Conservation (phyloP, 1,140 invertebrate genomes). For the Bombyx mandarina region DNA sequence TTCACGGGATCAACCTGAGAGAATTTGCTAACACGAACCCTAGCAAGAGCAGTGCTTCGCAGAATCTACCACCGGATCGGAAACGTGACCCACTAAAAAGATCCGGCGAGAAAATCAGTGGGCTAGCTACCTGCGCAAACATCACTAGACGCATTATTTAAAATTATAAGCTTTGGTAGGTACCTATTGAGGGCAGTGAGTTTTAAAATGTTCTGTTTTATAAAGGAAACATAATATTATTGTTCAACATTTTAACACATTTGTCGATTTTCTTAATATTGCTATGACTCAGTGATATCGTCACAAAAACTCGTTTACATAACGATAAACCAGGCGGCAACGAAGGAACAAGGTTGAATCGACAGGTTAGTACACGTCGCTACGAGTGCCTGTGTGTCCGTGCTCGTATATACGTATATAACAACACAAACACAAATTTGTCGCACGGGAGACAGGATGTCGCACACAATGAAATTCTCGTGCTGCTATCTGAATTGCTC, state of each 20-base stretch:
- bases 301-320: constrained; percentile 32
- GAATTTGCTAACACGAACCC: no score
- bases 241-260: constrained; percentile 8
- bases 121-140: no score
- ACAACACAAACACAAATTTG: constrained; percentile 6
- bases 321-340: constrained; percentile 33
- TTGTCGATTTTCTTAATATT: constrained; percentile 3
- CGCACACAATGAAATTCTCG: constrained; percentile 14
- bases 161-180: no score
- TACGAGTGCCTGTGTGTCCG: constrained; percentile 11
- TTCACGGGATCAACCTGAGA: no score
- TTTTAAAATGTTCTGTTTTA: no score
- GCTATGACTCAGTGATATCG: constrained; percentile 27
- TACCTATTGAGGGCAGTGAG: no score
- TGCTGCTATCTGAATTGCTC: constrained; percentile 14
- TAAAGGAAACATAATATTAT: no score
- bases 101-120: no score
- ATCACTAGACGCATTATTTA: no score
- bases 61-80: no score
- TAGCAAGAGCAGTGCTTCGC: no score
- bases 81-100: no score
- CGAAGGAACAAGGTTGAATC: constrained; percentile 40
- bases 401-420: constrained; percentile 12
- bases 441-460: constrained; percentile 13
- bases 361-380: constrained; percentile 45